Percentiles rank a stretch among this genome's conserved stretches.
These are phyloP conservation scores for Ptychadena robeensis DNA, from an alignment of 2,797 vertebrate species.

Conservation along the genomic window DNA sequence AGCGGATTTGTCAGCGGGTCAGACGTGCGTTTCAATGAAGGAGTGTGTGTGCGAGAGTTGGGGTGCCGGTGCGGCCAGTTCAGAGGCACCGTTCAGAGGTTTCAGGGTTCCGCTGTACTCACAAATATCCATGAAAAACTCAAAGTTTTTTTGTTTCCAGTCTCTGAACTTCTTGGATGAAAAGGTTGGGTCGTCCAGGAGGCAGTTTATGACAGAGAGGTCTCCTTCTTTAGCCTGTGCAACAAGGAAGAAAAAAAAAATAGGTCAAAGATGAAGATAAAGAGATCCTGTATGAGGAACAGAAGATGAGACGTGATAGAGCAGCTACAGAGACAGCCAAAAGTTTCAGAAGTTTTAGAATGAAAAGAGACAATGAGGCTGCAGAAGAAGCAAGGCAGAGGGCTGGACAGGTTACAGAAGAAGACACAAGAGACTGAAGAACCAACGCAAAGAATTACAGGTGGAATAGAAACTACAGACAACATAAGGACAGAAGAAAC, in stretches of 20 bases:
- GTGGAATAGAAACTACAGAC: no score
- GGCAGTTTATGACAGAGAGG: slow-evolving; percentile 80
- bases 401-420: no score
- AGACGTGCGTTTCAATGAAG: slow-evolving; percentile 90
- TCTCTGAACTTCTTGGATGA: slow-evolving; percentile 87
- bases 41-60: slow-evolving; percentile 88
- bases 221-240: slow-evolving; percentile 86
- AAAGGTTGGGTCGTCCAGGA: slow-evolving; percentile 83
- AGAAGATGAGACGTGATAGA: no score
- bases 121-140: slow-evolving; percentile 89
- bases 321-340: no score
- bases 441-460: no score
- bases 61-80: slow-evolving; percentile 78
- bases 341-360: no score
- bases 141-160: slow-evolving; percentile 89
- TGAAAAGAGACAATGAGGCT: no score
- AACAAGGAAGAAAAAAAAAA: not conserved
- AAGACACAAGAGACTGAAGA: no score
- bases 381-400: no score
- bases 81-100: slow-evolving; percentile 81
- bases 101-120: slow-evolving; percentile 79
- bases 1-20: slow-evolving; percentile 64
- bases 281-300: no score
- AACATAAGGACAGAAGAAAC: no score
- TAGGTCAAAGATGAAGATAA: no score